Conservation (phyloP, 2,888 invertebrate species). For the Heterodera filipjevi region DNA sequence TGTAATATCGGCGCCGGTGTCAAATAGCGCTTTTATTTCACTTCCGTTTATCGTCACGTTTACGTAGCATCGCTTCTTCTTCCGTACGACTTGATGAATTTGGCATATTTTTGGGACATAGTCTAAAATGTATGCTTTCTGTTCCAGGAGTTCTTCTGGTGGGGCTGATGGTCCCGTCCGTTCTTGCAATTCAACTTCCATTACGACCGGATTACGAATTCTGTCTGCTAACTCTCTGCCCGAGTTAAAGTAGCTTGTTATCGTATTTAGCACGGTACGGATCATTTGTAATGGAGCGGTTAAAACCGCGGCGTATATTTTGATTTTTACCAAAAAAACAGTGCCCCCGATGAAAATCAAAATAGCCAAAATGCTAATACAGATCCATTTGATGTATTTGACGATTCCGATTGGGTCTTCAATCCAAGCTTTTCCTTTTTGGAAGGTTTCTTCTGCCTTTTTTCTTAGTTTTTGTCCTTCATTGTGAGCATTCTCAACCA, state of each 20-base stretch:
- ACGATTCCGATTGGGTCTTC: slow-evolving; percentile 14
- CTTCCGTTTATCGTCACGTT: neutral
- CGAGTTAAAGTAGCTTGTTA: neutral
- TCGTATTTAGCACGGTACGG: neutral
- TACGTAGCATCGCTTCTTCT: slow-evolving; percentile 1
- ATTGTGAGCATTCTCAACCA: neutral
- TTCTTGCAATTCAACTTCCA: neutral
- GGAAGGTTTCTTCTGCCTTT: neutral
- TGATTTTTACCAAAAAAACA: neutral
- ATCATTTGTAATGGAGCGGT: neutral
- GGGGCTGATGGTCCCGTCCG: neutral
- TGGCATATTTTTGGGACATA: slow-evolving; percentile 4
- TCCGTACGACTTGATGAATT: neutral
- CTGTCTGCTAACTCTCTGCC: neutral
- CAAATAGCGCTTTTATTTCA: neutral
- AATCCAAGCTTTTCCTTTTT: slow-evolving; percentile 11
- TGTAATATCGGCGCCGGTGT: neutral
- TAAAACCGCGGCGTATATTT: neutral
- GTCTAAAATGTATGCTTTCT: neutral
- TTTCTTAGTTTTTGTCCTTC: neutral
- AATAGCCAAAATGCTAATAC: neutral
- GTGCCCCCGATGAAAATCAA: neutral
- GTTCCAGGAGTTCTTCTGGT: neutral
- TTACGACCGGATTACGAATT: neutral
- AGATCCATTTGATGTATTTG: neutral